Evolutionary conservation across 1,140 invertebrate genomes (phyloP).

Genomic region (Zaprionus taronus): DNA sequence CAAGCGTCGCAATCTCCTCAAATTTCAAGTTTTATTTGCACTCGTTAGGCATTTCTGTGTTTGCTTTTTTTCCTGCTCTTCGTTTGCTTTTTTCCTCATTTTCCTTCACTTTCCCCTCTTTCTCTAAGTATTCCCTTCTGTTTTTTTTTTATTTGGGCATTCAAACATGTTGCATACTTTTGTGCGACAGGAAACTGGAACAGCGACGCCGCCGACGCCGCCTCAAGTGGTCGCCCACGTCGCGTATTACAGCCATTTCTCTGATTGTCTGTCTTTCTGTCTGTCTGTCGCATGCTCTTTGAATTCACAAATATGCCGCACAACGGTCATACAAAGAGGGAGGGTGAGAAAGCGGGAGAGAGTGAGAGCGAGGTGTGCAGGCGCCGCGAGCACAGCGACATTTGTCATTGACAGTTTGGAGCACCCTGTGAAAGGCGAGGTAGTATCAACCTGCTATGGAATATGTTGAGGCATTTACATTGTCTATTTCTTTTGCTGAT

Average conservation of each 20-base stretch:
- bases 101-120: background rate
- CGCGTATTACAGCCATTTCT: slow-evolving; percentile 40
- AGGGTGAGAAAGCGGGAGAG: background rate
- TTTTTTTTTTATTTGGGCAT: slow-evolving; percentile 30
- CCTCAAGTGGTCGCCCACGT: slow-evolving; percentile 69
- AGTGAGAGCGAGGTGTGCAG: background rate
- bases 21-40: slow-evolving; percentile 73
- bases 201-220: slow-evolving; percentile 34
- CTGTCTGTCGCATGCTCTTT: slow-evolving; percentile 71
- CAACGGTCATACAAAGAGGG: background rate
- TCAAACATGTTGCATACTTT: slow-evolving; percentile 76
- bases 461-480: background rate
- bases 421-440: slow-evolving; percentile 15
- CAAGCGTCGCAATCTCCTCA: slow-evolving; percentile 43
- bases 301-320: slow-evolving; percentile 75
- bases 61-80: slow-evolving; percentile 5
- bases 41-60: slow-evolving; percentile 64
- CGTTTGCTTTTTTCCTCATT: slow-evolving; percentile 12
- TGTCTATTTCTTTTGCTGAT: background rate
- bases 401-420: slow-evolving; percentile 50
- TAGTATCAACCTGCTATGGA: background rate
- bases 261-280: slow-evolving; percentile 36
- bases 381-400: slow-evolving; percentile 28
- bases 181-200: slow-evolving; percentile 67
- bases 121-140: background rate